Evolutionary conservation across 2,888 invertebrate species (phyloP).

Genomic region (Drosophila diplacantha): DNA sequence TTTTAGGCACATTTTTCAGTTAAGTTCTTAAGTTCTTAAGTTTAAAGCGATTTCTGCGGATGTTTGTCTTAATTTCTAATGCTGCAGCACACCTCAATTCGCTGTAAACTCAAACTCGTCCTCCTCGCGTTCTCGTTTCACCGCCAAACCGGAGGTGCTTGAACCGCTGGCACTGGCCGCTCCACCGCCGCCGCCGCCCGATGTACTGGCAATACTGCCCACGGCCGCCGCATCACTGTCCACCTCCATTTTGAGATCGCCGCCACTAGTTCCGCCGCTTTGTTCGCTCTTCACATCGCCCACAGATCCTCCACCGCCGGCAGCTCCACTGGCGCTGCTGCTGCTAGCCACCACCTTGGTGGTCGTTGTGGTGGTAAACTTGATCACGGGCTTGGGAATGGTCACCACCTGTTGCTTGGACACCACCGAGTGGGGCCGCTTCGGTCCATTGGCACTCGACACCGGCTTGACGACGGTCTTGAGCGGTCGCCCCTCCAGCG

Average conservation of each 20-base stretch:
- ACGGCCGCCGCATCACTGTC: conserved; percentile 77
- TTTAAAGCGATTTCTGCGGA: not conserved
- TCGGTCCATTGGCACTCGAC: conserved; percentile 57
- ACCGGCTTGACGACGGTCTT: conserved; percentile 75
- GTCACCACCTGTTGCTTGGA: conserved; percentile 83
- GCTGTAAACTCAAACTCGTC: conserved; percentile 78
- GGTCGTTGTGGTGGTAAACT: conserved; percentile 81
- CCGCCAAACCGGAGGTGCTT: conserved; percentile 28
- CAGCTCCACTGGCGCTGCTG: not conserved
- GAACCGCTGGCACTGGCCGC: conserved; percentile 28
- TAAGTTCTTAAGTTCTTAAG: too few species aligned
- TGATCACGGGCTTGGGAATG: conserved; percentile 87
- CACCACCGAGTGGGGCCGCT: conserved; percentile 76
- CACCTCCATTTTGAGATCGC: conserved; percentile 81
- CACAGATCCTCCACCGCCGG: conserved; percentile 34
- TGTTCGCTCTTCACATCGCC: conserved; percentile 46
- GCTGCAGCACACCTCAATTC: conserved; percentile 29
- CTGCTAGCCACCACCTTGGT: conserved; percentile 13
- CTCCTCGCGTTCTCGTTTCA: conserved; percentile 84
- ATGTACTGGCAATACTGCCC: conserved; percentile 66
- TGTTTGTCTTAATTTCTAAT: not conserved
- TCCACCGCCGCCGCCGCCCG: conserved; percentile 8
- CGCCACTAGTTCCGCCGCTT: not conserved
- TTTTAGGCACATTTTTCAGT: not conserved
- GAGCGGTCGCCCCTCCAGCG: conserved; percentile 78